Conservation (phyloP, 2,113 vertebrate genomes). For the Phocoena phocoena region DNA sequence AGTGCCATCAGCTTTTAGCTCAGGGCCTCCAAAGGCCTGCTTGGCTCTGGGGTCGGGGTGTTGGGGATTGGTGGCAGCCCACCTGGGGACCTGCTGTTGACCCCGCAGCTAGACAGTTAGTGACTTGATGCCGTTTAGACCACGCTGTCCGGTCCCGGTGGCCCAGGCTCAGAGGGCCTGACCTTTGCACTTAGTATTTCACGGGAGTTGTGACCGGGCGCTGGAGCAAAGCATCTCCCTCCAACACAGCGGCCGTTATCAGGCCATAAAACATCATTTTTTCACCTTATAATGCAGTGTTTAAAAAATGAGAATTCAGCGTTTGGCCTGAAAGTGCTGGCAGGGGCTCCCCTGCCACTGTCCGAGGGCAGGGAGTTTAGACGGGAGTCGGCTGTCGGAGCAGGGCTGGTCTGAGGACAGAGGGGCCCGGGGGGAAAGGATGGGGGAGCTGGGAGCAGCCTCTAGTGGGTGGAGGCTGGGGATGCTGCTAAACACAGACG, state of each 20-base stretch:
- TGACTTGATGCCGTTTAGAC: neutral
- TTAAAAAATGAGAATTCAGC: neutral
- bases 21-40: neutral
- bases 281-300: neutral
- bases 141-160: rapidly evolving
- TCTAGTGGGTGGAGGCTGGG: neutral
- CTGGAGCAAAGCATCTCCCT: no score
- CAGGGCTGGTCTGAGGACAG: neutral
- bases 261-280: no score
- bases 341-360: neutral
- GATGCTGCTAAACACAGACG: rapidly evolving
- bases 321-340: neutral
- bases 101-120: neutral
- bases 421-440: neutral
- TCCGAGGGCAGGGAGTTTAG: neutral
- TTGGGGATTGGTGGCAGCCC: neutral
- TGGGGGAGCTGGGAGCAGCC: rapidly evolving
- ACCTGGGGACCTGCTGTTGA: rapidly evolving
- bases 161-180: neutral
- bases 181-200: rapidly evolving
- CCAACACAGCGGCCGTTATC: rapidly evolving
- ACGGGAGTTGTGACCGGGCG: rapidly evolving
- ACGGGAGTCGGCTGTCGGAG: rapidly evolving
- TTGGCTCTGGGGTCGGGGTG: neutral
- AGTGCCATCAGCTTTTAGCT: neutral